Conservation (phyloP, 2,797 vertebrate species). For the Fundulus diaphanus region DNA sequence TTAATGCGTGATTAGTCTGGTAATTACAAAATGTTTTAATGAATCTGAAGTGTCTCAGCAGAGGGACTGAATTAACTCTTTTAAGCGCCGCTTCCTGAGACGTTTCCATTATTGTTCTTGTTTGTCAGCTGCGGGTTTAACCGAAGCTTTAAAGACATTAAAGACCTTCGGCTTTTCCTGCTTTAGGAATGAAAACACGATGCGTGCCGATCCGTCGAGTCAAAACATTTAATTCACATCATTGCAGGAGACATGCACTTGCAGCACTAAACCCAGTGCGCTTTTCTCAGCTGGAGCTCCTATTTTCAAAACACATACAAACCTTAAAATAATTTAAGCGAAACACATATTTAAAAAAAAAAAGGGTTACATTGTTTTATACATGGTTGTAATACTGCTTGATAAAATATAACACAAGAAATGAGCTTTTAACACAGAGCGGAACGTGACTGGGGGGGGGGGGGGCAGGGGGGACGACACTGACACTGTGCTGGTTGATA, state of each 20-base stretch:
- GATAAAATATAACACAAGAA: constrained; percentile 71
- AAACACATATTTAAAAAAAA: constrained; percentile 67
- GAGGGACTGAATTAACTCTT: constrained; percentile 18
- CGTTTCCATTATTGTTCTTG: constrained; percentile 10
- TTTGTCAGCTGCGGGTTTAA: constrained; percentile 12
- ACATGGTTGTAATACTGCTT: constrained; percentile 71
- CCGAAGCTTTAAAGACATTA: constrained; percentile 29
- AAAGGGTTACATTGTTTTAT: constrained; percentile 64
- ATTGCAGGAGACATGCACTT: constrained; percentile 75
- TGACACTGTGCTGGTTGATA: constrained; percentile 70
- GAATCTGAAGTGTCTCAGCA: constrained; percentile 23
- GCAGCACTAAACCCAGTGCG: constrained; percentile 60
- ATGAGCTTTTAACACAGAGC: constrained; percentile 71
- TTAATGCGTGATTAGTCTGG: constrained; percentile 27
- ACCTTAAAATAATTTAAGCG: constrained; percentile 76
- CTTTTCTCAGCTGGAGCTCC: constrained; percentile 57
- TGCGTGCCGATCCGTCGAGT: constrained; percentile 43
- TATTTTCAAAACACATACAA: constrained; percentile 65
- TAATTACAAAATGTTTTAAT: constrained; percentile 34
- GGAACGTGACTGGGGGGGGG: constrained; percentile 68
- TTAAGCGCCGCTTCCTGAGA: constrained; percentile 10
- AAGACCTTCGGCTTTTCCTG: constrained; percentile 23
- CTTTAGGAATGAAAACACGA: constrained; percentile 49
- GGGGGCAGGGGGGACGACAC: too few relatives aligned
- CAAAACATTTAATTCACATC: constrained; percentile 79